Conservation (phyloP, 2,113 vertebrate genomes). For the Tenrec ecaudatus region DNA sequence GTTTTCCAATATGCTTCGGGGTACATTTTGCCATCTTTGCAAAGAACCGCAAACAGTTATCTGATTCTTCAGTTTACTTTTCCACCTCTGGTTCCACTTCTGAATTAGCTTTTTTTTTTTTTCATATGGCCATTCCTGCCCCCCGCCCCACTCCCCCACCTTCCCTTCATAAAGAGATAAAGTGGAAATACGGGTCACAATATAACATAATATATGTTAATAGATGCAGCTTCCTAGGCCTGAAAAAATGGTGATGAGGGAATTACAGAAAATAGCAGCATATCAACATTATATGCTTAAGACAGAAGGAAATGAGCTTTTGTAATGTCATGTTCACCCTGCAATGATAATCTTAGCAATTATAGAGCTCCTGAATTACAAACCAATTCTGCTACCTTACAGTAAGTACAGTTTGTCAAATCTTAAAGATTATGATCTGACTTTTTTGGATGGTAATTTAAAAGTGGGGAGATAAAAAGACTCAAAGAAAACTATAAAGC, state of each 20-base stretch:
- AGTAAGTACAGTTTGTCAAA: constrained; percentile 61
- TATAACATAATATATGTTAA: constrained; percentile 62
- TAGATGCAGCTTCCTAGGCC: constrained; percentile 53
- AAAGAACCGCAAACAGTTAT: constrained; percentile 46
- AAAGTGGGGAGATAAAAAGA: constrained; percentile 19
- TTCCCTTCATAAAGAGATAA: constrained; percentile 35
- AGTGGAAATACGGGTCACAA: constrained; percentile 63
- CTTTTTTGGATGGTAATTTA: constrained; percentile 62
- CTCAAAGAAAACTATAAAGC: background rate
- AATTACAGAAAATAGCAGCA: constrained; percentile 58
- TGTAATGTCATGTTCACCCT: constrained; percentile 52
- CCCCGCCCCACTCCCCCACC: too few species aligned
- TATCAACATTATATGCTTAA: constrained; percentile 61
- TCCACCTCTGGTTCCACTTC: constrained; percentile 50
- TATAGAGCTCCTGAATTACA: constrained; percentile 63
- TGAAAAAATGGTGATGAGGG: constrained; percentile 38
- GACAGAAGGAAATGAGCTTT: constrained; percentile 70
- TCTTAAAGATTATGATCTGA: constrained; percentile 63
- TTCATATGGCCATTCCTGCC: background rate
- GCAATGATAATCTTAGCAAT: constrained; percentile 58
- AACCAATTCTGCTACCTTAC: constrained; percentile 53
- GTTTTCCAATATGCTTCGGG: constrained; percentile 67
- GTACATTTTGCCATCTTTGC: constrained; percentile 68
- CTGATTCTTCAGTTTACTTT: constrained; percentile 60
- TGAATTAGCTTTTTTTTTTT: constrained; percentile 73